Conservation (phyloP, 2,113 vertebrate genomes). For the Cariama cristata region DNA sequence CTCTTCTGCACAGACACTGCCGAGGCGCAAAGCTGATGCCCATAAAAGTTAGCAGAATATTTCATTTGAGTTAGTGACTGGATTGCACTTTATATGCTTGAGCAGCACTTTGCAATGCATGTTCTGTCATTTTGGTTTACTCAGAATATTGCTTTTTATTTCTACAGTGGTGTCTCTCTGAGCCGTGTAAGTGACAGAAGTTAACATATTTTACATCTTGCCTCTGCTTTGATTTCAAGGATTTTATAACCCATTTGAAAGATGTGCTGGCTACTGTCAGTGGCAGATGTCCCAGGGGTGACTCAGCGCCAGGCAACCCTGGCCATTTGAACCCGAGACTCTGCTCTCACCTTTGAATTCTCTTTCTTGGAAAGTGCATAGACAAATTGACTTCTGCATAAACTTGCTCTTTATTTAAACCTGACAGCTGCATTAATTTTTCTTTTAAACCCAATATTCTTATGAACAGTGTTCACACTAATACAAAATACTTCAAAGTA, state of each 20-base stretch:
- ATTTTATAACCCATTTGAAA: background rate
- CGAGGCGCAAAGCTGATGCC: background rate
- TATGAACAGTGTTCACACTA: background rate
- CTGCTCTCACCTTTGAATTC: background rate
- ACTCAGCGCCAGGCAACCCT: background rate
- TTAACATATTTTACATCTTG: conserved; percentile 22
- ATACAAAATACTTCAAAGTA: background rate
- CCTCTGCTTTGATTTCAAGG: background rate
- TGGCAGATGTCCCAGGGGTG: background rate
- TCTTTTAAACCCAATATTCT: background rate
- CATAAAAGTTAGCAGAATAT: background rate
- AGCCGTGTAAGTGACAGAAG: conserved; percentile 13
- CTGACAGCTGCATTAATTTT: background rate
- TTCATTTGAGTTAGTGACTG: background rate
- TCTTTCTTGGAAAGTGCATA: background rate
- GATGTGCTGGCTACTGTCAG: background rate
- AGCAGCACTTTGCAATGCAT: conserved; percentile 24
- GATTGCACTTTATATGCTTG: conserved; percentile 14
- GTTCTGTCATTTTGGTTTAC: conserved; percentile 42
- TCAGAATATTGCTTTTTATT: conserved; percentile 41
- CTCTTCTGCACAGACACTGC: background rate
- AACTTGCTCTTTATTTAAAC: background rate
- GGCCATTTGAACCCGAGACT: background rate
- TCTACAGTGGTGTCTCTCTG: background rate
- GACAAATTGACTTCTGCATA: background rate